Evolutionary conservation across 2,797 vertebrate species (phyloP).

Genomic region (Cirrhinus mrigala): DNA sequence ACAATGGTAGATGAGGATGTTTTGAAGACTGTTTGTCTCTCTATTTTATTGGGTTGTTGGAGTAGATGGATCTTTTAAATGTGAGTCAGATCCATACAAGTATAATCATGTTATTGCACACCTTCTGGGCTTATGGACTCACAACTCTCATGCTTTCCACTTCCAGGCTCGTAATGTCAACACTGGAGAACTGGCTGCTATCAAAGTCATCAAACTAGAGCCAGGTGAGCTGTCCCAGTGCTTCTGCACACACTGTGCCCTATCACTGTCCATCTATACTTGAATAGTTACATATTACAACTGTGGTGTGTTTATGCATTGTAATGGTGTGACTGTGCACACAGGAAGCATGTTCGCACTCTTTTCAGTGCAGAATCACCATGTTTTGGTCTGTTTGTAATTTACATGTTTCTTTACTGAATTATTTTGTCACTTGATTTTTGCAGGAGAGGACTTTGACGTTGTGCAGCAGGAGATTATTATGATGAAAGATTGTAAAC

Average conservation of each 20-base stretch:
- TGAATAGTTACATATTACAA: constrained; percentile 49
- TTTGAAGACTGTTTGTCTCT: background rate
- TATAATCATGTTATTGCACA: background rate
- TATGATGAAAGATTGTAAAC: constrained; percentile 99
- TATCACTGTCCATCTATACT: constrained; percentile 27
- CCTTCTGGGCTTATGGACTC: background rate
- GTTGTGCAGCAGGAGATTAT: constrained; percentile 99
- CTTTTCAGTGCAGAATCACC: background rate
- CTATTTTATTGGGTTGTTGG: background rate
- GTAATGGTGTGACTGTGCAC: background rate
- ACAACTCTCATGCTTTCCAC: constrained; percentile 45
- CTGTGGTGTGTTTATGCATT: constrained; percentile 34
- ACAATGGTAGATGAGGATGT: background rate
- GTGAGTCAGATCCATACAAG: background rate
- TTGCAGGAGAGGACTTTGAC: constrained; percentile 96
- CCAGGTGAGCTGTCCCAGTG: constrained; percentile 76
- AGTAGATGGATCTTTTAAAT: background rate
- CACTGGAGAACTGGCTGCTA: constrained; percentile 96
- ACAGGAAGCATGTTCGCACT: background rate
- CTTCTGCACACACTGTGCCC: constrained; percentile 13
- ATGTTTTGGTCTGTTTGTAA: background rate
- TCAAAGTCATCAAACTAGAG: constrained; percentile 99
- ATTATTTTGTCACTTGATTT: constrained; percentile 7
- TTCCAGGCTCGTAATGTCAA: constrained; percentile 95
- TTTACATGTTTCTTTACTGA: background rate